A percentile compares a stretch with the other conserved stretches of the same genome.
Conservation (phyloP, 2,113 vertebrate species). For the Heterotilapia buettikoferi region DNA sequence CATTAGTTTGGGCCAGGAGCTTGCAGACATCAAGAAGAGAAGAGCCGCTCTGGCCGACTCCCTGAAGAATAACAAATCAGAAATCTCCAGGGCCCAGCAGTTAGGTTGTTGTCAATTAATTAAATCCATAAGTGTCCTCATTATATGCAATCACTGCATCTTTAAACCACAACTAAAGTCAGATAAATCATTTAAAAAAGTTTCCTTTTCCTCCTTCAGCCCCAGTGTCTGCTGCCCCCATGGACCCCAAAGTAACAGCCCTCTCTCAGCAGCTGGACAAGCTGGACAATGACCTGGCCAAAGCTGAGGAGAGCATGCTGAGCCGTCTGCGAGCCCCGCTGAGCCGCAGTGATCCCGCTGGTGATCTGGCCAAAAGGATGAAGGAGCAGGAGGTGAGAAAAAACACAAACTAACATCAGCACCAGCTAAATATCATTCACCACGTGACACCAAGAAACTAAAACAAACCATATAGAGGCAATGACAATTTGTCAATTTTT, state of each 20-base stretch:
- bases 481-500: background rate
- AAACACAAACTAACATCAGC: background rate
- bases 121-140: background rate
- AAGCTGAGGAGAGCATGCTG: conserved; percentile 73
- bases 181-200: background rate
- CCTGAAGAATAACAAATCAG: conserved; percentile 69
- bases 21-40: conserved; percentile 80
- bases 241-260: conserved; percentile 68
- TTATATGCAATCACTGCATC: background rate
- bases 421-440: background rate
- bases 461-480: background rate
- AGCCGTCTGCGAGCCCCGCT: conserved; percentile 75
- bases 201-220: conserved; percentile 25
- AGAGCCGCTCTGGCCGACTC: conserved; percentile 58
- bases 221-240: conserved; percentile 31
- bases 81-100: conserved; percentile 52
- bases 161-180: background rate
- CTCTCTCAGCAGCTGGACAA: conserved; percentile 71
- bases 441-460: background rate
- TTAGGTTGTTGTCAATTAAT: conserved; percentile 53
- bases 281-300: conserved; percentile 71
- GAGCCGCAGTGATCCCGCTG: conserved; percentile 67
- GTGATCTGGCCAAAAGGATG: conserved; percentile 77
- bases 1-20: conserved; percentile 80
- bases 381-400: conserved; percentile 79